These are phyloP conservation scores for Drosophila ohnishii DNA, from an alignment of 1,140 invertebrate species.

Conservation along the genomic window DNA sequence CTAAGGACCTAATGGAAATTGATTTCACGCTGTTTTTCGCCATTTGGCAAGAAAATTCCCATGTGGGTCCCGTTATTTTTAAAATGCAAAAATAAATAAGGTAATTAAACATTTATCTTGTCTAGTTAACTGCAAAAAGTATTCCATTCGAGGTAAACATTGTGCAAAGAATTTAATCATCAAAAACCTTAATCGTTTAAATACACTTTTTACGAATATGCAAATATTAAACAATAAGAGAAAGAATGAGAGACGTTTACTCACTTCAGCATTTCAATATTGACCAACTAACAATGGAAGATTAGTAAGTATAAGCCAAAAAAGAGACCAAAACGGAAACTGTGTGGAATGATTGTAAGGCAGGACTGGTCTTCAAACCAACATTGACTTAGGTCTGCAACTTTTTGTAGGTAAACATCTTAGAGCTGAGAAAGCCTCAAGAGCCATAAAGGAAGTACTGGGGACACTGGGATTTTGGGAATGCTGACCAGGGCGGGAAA, in stretches of 20 bases:
- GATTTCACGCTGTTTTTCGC: slow-evolving; percentile 44
- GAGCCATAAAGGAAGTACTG: slow-evolving; percentile 20
- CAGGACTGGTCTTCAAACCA: slow-evolving; percentile 13
- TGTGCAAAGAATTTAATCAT: not conserved
- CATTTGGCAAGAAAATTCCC: slow-evolving; percentile 6
- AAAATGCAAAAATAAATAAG: slow-evolving; percentile 18
- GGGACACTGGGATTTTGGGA: slow-evolving; percentile 10
- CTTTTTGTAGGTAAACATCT: slow-evolving; percentile 36
- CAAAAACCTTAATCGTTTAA: not conserved
- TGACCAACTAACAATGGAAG: slow-evolving; percentile 24
- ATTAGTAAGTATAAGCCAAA: slow-evolving; percentile 21
- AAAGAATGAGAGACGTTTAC: slow-evolving; percentile 26
- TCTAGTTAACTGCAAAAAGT: not conserved
- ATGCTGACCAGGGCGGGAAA: slow-evolving; percentile 27
- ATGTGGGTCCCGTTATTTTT: slow-evolving; percentile 2
- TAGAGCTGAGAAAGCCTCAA: slow-evolving; percentile 12
- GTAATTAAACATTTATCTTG: slow-evolving; percentile 10
- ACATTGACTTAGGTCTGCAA: slow-evolving; percentile 42
- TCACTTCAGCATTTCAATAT: slow-evolving; percentile 61
- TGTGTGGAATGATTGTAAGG: slow-evolving; percentile 2
- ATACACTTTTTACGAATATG: not conserved
- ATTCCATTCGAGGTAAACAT: not conserved
- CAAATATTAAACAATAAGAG: slow-evolving; percentile 9
- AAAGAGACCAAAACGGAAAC: slow-evolving; percentile 11
- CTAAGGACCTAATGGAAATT: slow-evolving; percentile 68